Evolutionary conservation across 2,888 invertebrate species (phyloP), one percentile per base, ranked within the genome.

Genomic region (Drosophila putrida): DNA sequence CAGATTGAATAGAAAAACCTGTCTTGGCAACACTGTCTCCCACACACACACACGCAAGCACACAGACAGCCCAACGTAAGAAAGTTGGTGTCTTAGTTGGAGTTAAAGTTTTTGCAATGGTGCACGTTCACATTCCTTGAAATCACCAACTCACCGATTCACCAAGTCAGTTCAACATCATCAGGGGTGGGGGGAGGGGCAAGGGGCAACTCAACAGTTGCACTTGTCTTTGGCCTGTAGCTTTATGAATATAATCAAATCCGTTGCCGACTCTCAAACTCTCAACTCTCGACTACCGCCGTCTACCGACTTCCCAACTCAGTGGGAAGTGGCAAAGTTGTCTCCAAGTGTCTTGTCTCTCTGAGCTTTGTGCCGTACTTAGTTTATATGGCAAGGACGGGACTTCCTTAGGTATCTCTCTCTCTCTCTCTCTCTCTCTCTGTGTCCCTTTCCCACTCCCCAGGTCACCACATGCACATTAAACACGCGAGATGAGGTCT

Each of bases 251-350:
- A 60, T 78, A 77, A 78, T 77, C 79, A 78, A 77, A 77, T 77
- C 75, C 76, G 67, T 67, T 78, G 55, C 49, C 36, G 39, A 28
- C 53, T 51, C 51, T 15, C 31, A 20, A 28, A 15, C 39, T 51
- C 50, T 27, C 39, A 15, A 20, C 54, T 54, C 13, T 10, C 49
- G 36, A 9, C 25, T 43, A 3, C 39, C 33, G 20, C 39, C 33
- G 20, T 31, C 50, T 25, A 39, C 51, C 60, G 47, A 36, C 36
- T 63, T 38, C 35, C 25, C 20, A 39, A 39, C 66, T 55, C 83
- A 44, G 73, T 80, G 84, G 77, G 60, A 58, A 69, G 69, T 63
- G 54, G 44, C 50, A 55, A 82, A 82, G 70, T 87, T 82, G 85
- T 82, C 82, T 63, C 82, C 84, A 75, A 84, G 85, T 71, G 43